phyloP scores from a whole-genome alignment of 2,113 vertebrate genomes.

The Paedocypris sp. region DNA sequence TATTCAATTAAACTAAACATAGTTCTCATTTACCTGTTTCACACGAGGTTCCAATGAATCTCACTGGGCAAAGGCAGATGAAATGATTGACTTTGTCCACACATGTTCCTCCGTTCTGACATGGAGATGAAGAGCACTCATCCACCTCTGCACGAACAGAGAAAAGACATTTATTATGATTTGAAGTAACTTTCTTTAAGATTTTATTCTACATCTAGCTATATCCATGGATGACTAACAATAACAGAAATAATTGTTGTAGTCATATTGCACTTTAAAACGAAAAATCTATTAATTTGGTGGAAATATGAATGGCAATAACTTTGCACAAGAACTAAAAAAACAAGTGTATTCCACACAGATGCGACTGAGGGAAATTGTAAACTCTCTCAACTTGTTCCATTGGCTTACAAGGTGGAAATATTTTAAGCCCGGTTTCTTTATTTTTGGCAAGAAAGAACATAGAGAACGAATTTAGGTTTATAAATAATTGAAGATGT shows the following conservation, averaged over 20 bases:
- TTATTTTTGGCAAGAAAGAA: constrained; percentile 41
- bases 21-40: constrained; percentile 60
- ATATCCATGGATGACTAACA: no score
- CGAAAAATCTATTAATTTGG: no score
- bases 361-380: constrained; percentile 39
- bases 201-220: no score
- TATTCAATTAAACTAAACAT: no score
- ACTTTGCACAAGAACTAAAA: no score
- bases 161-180: neutral
- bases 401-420: constrained; percentile 35
- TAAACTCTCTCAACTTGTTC: constrained; percentile 33
- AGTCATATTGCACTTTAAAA: no score
- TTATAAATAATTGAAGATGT: neutral
- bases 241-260: no score
- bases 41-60: constrained; percentile 58
- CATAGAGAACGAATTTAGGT: neutral
- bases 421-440: constrained; percentile 41
- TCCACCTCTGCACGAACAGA: constrained; percentile 53
- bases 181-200: no score
- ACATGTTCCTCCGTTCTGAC: constrained; percentile 63
- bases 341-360: constrained; percentile 39
- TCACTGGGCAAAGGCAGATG: constrained; percentile 53
- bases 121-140: constrained; percentile 59
- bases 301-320: no score
- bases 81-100: constrained; percentile 54